phyloP scores from a whole-genome alignment of 2,797 vertebrate species.

The Fringilla coelebs region DNA sequence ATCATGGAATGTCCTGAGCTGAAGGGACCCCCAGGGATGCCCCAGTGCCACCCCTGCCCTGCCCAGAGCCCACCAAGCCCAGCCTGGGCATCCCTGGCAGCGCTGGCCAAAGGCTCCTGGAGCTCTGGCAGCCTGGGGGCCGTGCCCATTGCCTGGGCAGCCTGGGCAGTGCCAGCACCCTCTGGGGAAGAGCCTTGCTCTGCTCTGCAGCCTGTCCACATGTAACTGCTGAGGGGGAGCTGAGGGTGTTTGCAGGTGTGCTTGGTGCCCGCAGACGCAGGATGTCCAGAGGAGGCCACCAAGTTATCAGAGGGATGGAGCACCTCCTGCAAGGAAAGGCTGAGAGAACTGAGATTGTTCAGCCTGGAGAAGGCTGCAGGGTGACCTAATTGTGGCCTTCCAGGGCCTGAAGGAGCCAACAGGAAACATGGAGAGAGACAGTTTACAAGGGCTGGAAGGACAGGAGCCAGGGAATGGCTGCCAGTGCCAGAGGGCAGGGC shows the following conservation, averaged over 20 bases:
- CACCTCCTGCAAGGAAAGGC: background rate
- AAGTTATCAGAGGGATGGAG: background rate
- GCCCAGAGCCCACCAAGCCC: background rate
- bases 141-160: background rate
- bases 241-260: background rate
- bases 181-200: background rate
- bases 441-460: background rate
- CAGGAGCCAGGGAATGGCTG: background rate
- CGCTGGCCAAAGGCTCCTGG: background rate
- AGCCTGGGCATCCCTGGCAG: background rate
- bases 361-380: background rate
- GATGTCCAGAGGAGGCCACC: background rate
- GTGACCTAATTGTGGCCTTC: background rate
- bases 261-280: background rate
- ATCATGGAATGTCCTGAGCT: background rate
- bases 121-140: background rate
- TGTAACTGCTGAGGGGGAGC: background rate
- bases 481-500: background rate
- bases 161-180: background rate
- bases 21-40: accelerated
- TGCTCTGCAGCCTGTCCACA: accelerated
- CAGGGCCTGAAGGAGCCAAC: background rate
- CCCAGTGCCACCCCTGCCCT: background rate
- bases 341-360: background rate
- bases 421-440: background rate